Evolutionary conservation across 2,888 invertebrate genomes (phyloP).

Genomic region (Saturnia pavonia): DNA sequence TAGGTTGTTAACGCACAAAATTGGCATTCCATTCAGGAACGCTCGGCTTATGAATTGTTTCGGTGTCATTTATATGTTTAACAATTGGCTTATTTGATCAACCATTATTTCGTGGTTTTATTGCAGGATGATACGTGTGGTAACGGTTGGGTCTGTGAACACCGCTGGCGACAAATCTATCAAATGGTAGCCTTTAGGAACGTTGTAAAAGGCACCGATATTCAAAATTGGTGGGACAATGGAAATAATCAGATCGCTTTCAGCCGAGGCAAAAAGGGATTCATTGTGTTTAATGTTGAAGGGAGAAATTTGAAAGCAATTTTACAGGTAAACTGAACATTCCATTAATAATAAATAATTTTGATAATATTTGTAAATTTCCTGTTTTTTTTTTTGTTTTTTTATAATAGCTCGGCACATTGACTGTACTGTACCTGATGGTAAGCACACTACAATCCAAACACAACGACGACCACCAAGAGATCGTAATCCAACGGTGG

Average conservation of each 20-base stretch:
- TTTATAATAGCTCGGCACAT: too few species aligned
- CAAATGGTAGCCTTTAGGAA: slow-evolving; percentile 90
- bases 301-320: slow-evolving; percentile 75
- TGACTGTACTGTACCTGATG: too few species aligned
- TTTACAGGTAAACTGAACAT: slow-evolving; percentile 71
- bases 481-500: too few species aligned
- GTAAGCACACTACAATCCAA: too few species aligned
- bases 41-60: too few species aligned
- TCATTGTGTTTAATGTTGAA: slow-evolving; percentile 88
- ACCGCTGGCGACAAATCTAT: slow-evolving; percentile 90
- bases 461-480: too few species aligned
- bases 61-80: too few species aligned
- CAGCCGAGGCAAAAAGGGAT: slow-evolving; percentile 86
- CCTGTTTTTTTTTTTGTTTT: too few species aligned
- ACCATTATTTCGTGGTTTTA: background rate
- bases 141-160: slow-evolving; percentile 91
- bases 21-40: too few species aligned
- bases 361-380: too few species aligned
- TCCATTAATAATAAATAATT: background rate
- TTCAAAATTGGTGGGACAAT: slow-evolving; percentile 90
- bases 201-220: slow-evolving; percentile 75
- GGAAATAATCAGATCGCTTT: slow-evolving; percentile 91
- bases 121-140: slow-evolving; percentile 83
- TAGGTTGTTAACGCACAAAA: too few species aligned
- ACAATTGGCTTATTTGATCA: background rate